Percentiles rank a stretch among this genome's conserved stretches.
Evolutionary conservation across 2,113 vertebrate species (phyloP).

Genomic region (Chaetodon trifascialis): DNA sequence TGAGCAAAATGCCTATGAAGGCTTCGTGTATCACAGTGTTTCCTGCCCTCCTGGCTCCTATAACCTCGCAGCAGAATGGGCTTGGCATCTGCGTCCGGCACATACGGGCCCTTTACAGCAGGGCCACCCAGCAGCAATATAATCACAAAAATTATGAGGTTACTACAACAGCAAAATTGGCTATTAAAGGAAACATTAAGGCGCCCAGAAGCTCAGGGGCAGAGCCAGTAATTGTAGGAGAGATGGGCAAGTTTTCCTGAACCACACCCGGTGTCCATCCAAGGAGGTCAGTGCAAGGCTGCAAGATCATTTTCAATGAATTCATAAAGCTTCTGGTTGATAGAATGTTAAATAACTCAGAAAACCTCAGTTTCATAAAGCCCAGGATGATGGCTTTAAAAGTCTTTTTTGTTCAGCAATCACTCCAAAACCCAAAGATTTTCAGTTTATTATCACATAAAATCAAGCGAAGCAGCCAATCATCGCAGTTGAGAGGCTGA

Average conservation of each 20-base stretch:
- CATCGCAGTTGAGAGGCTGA: not conserved
- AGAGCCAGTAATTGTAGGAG: not conserved
- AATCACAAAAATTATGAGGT: conserved; percentile 46
- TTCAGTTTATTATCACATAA: not conserved
- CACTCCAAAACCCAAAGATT: not conserved
- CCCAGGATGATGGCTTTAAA: not conserved
- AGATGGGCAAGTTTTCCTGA: conserved; percentile 3
- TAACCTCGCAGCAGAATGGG: conserved; percentile 30
- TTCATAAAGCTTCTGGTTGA: not conserved
- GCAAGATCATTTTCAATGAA: not conserved
- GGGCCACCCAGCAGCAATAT: conserved; percentile 52
- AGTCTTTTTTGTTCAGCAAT: not conserved
- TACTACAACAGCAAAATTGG: conserved; percentile 36
- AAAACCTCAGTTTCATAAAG: not conserved
- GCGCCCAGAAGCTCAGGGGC: conserved; percentile 10
- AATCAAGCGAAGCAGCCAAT: not conserved
- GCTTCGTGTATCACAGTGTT: conserved; percentile 24
- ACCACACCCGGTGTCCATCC: conserved; percentile 19
- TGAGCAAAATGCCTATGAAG: conserved; percentile 19
- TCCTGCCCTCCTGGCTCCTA: conserved; percentile 41
- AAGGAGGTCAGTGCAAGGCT: not conserved
- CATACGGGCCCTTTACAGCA: conserved; percentile 51
- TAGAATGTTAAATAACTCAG: not conserved
- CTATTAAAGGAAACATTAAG: conserved; percentile 45
- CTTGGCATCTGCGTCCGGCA: conserved; percentile 9